Base-by-base conservation (phyloP, 2,797 vertebrate species). In the Typhlichthys eigenmanni region DNA sequence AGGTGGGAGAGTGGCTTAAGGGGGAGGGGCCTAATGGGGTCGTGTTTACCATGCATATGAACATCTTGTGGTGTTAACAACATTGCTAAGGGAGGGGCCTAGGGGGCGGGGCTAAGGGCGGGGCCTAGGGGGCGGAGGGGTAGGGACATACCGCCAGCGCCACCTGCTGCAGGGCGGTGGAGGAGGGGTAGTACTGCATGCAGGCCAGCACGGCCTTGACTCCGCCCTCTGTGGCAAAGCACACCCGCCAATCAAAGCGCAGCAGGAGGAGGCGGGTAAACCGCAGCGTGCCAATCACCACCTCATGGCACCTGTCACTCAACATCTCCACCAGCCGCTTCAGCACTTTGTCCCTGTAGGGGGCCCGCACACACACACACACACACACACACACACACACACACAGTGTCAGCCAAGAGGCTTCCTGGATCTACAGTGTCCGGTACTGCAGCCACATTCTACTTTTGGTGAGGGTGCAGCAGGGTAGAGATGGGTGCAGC, bases 211-310 rank as follows among this genome's bases (percentile, higher is more conserved):
- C 78, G 0, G 95, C 95, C 11, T 94, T 94, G 83, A 96, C 94
- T 0, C 96, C 96, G 0, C 96, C 97, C 81, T 96, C 95, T 0
- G 93, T 95, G 84, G 95, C 96, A 0, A 98, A 98, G 10, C 87
- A 83, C 0, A 95, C 91, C 0, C 95, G 91, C 95, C 96, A 95
- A 61, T 96, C 94, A 0, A 92, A 88, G 29, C 89, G 92, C 1
- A 90, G 90, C 95, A 96, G 87, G 6, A 98, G 91, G 58, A 87
- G 62, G 46, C 93, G 94, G 1, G 94, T 93, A 62, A 98, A 86
- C 7, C 92, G 89, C 63, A 98, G 87, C 0, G 88, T 76, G 68
- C 85, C 74, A n/a, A 87, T 75, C 51, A 92, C 92, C 79, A 95
- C 91, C 71, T 95, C 94, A 38, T 87, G 87, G 54, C 75, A 84